Conservation (phyloP, 2,888 invertebrate genomes). For the Anthophora plumipes region DNA sequence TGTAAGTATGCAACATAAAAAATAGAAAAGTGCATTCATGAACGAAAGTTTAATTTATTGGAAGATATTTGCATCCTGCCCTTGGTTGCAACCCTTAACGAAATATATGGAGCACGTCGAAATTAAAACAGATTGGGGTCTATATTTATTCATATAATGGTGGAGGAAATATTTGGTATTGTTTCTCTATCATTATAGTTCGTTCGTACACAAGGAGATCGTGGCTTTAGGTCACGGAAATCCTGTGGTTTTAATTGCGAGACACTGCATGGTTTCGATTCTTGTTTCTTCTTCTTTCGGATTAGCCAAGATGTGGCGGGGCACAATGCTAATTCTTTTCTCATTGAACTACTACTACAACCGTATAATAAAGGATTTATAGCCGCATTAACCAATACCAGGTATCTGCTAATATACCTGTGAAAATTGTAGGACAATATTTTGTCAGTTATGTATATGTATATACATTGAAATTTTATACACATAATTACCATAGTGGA, state of each 20-base stretch:
- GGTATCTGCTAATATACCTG: conserved; percentile 89
- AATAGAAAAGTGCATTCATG: conserved; percentile 9
- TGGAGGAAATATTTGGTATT: conserved; percentile 63
- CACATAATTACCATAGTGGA: conserved; percentile 67
- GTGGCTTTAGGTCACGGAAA: conserved; percentile 60
- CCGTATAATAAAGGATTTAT: conserved; percentile 92
- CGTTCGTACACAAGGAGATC: conserved; percentile 66
- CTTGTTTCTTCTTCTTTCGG: conserved; percentile 48
- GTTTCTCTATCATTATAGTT: conserved; percentile 42
- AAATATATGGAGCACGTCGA: not conserved
- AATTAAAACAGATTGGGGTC: conserved; percentile 26
- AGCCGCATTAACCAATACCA: conserved; percentile 90
- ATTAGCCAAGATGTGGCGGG: conserved; percentile 71
- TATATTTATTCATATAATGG: conserved; percentile 17
- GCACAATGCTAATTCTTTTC: conserved; percentile 87
- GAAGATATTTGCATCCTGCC: conserved; percentile 6
- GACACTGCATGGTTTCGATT: conserved; percentile 32
- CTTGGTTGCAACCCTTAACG: not conserved
- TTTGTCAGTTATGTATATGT: not conserved
- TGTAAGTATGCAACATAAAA: conserved; percentile 21
- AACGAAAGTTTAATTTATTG: conserved; percentile 11
- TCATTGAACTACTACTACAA: conserved; percentile 89
- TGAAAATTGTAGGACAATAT: conserved; percentile 16
- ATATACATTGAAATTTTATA: not conserved
- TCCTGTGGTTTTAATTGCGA: conserved; percentile 42